phyloP scores from a whole-genome alignment of 2,888 invertebrate species.

The Conops quadrifasciatus region DNA sequence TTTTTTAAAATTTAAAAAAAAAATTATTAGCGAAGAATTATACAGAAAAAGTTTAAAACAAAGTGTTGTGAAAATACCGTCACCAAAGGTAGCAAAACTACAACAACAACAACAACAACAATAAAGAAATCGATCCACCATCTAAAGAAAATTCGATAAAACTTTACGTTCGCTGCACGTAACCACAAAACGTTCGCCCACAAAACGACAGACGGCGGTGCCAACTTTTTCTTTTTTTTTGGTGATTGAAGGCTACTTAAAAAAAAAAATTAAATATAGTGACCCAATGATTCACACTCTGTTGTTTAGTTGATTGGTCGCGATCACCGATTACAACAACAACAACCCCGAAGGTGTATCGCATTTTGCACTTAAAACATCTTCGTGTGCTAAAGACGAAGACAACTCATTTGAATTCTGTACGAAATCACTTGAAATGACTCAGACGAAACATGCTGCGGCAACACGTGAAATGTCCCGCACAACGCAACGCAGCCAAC shows the following conservation, averaged over 20 bases:
- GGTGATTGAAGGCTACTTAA: too few relatives aligned
- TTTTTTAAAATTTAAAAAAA: too few relatives aligned
- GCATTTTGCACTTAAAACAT: neutral
- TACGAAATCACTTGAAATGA: slow-evolving; percentile 30
- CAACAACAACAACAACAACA: neutral
- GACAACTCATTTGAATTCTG: slow-evolving; percentile 10
- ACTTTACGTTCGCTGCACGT: slow-evolving; percentile 19
- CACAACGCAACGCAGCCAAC: slow-evolving; percentile 27
- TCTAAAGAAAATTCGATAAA: slow-evolving; percentile 7
- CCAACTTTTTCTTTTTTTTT: too few relatives aligned
- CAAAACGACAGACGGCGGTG: slow-evolving; percentile 13
- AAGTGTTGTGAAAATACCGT: slow-evolving; percentile 40
- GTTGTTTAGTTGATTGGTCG: slow-evolving; percentile 6
- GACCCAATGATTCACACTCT: too few relatives aligned
- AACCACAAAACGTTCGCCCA: neutral
- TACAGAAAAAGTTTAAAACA: slow-evolving; percentile 9
- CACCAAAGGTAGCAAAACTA: slow-evolving; percentile 16
- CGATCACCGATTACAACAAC: slow-evolving; percentile 23
- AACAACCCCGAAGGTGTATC: neutral
- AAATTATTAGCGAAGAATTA: too few relatives aligned
- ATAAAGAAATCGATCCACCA: slow-evolving; percentile 7
- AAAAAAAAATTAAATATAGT: too few relatives aligned
- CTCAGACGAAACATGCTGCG: slow-evolving; percentile 33
- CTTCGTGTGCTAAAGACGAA: neutral
- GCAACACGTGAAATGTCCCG: slow-evolving; percentile 33